Percentiles rank a stretch among this genome's conserved stretches.
These are phyloP conservation scores for Phoeniculus purpureus DNA, from an alignment of 2,797 vertebrate genomes.

Conservation along the genomic window DNA sequence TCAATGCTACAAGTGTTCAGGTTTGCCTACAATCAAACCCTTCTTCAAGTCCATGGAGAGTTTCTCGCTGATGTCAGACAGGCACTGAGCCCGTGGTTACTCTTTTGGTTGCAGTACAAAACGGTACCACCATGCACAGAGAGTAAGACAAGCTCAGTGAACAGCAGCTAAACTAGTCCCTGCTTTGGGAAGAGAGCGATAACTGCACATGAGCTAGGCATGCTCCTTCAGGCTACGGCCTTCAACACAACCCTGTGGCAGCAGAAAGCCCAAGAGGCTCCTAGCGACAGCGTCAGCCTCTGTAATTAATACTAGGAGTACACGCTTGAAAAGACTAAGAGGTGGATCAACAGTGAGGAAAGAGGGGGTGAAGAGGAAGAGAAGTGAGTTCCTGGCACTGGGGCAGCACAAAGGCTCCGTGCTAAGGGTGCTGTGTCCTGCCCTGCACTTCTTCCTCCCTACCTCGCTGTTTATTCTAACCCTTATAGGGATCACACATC, in stretches of 20 bases:
- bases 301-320: background rate
- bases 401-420: background rate
- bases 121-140: too few species aligned
- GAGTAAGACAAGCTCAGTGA: background rate
- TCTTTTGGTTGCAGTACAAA: background rate
- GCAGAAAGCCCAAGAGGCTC: background rate
- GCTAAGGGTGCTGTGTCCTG: background rate
- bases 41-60: background rate
- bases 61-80: background rate
- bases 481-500: rapidly evolving
- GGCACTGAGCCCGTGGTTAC: background rate
- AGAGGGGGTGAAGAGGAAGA: background rate
- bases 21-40: background rate
- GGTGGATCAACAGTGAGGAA: background rate
- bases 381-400: background rate
- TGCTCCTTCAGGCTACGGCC: background rate
- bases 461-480: background rate
- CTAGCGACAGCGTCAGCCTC: background rate
- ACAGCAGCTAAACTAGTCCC: background rate
- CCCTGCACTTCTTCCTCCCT: rapidly evolving
- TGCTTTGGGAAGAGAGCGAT: background rate
- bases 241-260: background rate
- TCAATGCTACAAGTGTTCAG: background rate
- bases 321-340: too few species aligned
- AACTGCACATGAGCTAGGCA: rapidly evolving